Evolutionary conservation across 2,113 vertebrate genomes (phyloP).

Genomic region (Menura novaehollandiae): DNA sequence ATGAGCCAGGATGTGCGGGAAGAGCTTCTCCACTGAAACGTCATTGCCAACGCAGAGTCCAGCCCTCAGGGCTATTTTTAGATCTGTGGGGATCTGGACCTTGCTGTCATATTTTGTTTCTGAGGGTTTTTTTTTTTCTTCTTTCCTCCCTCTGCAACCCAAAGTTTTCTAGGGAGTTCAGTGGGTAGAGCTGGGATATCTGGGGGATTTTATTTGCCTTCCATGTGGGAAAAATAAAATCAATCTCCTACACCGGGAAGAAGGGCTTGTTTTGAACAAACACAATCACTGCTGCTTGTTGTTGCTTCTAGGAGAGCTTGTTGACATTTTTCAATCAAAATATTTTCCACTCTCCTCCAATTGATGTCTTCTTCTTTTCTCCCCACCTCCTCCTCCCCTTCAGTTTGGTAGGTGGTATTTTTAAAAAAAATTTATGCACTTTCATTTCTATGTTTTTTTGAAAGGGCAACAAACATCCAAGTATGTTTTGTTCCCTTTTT

Average conservation of each 20-base stretch:
- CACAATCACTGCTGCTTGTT: background rate
- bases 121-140: background rate
- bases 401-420: background rate
- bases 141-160: background rate
- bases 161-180: background rate
- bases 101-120: background rate
- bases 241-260: background rate
- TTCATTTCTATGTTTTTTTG: background rate
- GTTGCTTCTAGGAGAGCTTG: background rate
- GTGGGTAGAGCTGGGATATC: accelerated
- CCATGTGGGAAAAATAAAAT: background rate
- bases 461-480: background rate
- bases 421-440: background rate
- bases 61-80: background rate
- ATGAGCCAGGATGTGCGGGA: background rate
- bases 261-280: background rate
- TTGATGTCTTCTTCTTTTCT: background rate
- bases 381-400: background rate
- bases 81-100: background rate
- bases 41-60: background rate
- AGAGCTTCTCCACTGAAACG: background rate
- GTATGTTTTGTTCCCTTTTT: background rate
- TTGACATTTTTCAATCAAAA: conserved; percentile 39
- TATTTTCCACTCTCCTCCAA: background rate
- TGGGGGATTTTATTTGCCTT: background rate